phyloP scores from a whole-genome alignment of 2,888 invertebrate genomes.

The Ischnus inquisitorius region DNA sequence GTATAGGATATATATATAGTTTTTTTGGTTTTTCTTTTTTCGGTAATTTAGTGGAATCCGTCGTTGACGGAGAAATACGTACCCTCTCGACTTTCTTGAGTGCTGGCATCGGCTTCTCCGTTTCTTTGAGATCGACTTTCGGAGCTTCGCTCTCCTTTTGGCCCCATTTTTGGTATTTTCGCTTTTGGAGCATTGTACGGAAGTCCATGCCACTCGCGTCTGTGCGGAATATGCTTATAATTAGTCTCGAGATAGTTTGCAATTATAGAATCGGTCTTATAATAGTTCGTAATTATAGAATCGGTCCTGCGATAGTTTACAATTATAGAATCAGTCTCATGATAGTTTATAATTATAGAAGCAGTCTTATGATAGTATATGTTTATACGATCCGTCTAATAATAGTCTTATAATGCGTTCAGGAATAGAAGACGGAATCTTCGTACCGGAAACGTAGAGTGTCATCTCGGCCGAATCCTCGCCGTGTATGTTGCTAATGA shows the following conservation, averaged over 20 bases:
- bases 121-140: slow-evolving; percentile 97
- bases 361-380: too few relatives aligned
- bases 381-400: too few relatives aligned
- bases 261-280: too few relatives aligned
- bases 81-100: slow-evolving; percentile 98
- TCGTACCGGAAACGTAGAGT: slow-evolving; percentile 96
- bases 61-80: slow-evolving; percentile 82
- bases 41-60: neutral
- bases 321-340: too few relatives aligned
- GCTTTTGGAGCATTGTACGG: slow-evolving; percentile 98
- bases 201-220: slow-evolving; percentile 99
- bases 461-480: slow-evolving; percentile 98
- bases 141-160: slow-evolving; percentile 96
- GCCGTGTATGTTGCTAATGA: slow-evolving; percentile 97
- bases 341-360: too few relatives aligned
- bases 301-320: too few relatives aligned
- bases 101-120: slow-evolving; percentile 94
- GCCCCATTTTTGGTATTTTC: slow-evolving; percentile 97
- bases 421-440: too few relatives aligned
- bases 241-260: neutral
- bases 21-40: slow-evolving; percentile 8
- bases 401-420: too few relatives aligned
- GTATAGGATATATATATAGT: slow-evolving; percentile 7
- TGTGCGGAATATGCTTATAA: slow-evolving; percentile 78
- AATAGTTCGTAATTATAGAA: too few relatives aligned